Evolutionary conservation across 2,797 vertebrate genomes (phyloP), one percentile per base, ranked within the genome.

Genomic region (Mormyrus proboscirostris): DNA sequence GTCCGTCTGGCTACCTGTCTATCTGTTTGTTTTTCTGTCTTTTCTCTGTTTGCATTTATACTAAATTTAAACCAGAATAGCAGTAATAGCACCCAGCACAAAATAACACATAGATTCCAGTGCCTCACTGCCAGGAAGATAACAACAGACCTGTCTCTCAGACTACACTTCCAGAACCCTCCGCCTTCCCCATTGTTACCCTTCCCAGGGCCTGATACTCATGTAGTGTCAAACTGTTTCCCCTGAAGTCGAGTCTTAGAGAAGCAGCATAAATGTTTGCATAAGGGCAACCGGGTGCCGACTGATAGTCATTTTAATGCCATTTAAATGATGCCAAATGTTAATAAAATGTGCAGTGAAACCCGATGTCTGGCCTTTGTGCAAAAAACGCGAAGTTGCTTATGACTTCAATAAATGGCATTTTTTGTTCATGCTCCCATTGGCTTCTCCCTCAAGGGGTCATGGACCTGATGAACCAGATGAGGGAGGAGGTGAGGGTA

Each of bases 391-490:
- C 38, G 2, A 41, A 38, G 25, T 79, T 16, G 16, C 25, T 44
- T 16, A 79, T 84, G n/a, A 22, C n/a, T 86, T 57, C 9, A 38
- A 86, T 55, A 50, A 86, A 38, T 33, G 19, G 44, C 10, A 25
- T 22, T n/a, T 10, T 84, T 84, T 12, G 6, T 51, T 50, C 47
- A 87, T 59, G 85, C 33, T 19, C 25, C 41, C 25, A 14, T n/a
- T 59, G 29, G 85, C 7, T 29, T 87, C 53, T 51, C 12, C 33
- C 16, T 38, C 50, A 83, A 92, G 95, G 94, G 96, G 95, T 95
- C 91, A 94, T 96, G 7, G 98, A 99, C 93, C 96, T 99, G 91
- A 99, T 99, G 91, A 99, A 99, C 93, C 95, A 96, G 89, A 91
- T 99, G 44, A 97, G 97, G 92, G 98, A 99, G 91, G 98, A 99